Percentiles rank a stretch among this genome's conserved stretches.
Conservation (phyloP, 1,140 invertebrate species). For the Drosophila guanche region DNA sequence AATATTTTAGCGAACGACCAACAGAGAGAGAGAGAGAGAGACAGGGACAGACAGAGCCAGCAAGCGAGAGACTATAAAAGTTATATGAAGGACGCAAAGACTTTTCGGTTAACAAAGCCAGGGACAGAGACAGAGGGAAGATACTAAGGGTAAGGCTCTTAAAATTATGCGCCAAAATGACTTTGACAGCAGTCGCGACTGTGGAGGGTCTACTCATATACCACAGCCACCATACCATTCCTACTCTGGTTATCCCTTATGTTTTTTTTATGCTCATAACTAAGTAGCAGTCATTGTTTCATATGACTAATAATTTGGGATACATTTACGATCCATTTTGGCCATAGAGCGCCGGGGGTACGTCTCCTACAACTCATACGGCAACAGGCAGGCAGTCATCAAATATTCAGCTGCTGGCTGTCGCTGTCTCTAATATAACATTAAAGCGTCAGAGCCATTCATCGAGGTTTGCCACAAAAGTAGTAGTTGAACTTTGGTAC, state of each 20-base stretch:
- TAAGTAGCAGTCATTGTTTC: slow-evolving; percentile 71
- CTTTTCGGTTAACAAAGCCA: slow-evolving; percentile 46
- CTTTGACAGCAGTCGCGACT: slow-evolving; percentile 66
- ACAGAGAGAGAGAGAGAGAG: neutral
- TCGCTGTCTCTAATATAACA: slow-evolving; percentile 16
- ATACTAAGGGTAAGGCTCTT: slow-evolving; percentile 49
- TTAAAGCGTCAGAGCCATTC: slow-evolving; percentile 13
- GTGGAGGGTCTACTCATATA: slow-evolving; percentile 1
- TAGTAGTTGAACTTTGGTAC: neutral
- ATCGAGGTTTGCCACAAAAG: slow-evolving; percentile 36
- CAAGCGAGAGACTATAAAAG: slow-evolving; percentile 68
- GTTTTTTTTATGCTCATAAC: slow-evolving; percentile 74
- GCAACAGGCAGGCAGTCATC: slow-evolving; percentile 33
- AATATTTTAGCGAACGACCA: slow-evolving; percentile 73
- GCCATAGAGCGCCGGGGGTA: slow-evolving; percentile 9
- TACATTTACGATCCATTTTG: slow-evolving; percentile 56
- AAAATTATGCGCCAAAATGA: slow-evolving; percentile 77
- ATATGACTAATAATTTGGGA: slow-evolving; percentile 75
- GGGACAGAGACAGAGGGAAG: neutral
- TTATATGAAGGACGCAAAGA: slow-evolving; percentile 53
- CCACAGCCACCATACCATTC: neutral
- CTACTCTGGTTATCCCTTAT: slow-evolving; percentile 18
- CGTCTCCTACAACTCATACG: slow-evolving; percentile 3
- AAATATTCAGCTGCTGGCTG: slow-evolving; percentile 10
- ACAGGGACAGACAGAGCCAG: too few species aligned